Conservation (phyloP, 2,888 invertebrate genomes). For the Agonopterix subpropinquella region DNA sequence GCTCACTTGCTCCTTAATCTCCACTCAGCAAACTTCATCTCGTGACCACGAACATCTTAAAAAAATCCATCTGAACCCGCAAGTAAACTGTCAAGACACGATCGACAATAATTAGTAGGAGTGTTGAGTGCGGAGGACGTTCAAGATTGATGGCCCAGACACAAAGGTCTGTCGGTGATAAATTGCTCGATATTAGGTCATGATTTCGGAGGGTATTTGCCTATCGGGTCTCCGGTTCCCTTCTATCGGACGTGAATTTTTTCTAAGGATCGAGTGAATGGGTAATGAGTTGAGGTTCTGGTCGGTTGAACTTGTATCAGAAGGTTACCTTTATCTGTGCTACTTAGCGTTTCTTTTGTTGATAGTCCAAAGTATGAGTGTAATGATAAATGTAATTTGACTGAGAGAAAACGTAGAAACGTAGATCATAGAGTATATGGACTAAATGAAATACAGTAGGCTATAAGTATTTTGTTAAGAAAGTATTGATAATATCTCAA, state of each 20-base stretch:
- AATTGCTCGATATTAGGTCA: conserved; percentile 71
- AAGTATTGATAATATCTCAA: too few relatives aligned
- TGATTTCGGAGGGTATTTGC: conserved; percentile 67
- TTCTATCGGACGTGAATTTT: conserved; percentile 47
- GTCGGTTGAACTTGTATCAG: too few relatives aligned
- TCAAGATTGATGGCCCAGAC: conserved; percentile 66
- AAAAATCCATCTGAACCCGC: conserved; percentile 43
- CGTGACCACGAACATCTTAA: conserved; percentile 16
- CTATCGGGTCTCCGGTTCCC: conserved; percentile 38
- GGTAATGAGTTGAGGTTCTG: conserved; percentile 23
- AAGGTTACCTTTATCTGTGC: too few relatives aligned
- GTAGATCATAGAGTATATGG: too few relatives aligned
- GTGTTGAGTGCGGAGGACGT: conserved; percentile 62
- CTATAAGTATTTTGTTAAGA: too few relatives aligned
- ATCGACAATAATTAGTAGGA: conserved; percentile 69
- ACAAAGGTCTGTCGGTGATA: conserved; percentile 72
- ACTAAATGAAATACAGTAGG: too few relatives aligned
- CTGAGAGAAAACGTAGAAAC: too few relatives aligned
- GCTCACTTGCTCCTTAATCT: too few relatives aligned
- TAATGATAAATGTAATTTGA: too few relatives aligned
- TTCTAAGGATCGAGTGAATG: conserved; percentile 39
- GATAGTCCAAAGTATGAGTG: too few relatives aligned
- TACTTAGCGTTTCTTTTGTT: too few relatives aligned
- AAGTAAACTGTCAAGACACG: conserved; percentile 59
- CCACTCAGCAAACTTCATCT: too few relatives aligned